Conservation (phyloP, 2,797 vertebrate genomes). For the Rousettus madagascariensis region DNA sequence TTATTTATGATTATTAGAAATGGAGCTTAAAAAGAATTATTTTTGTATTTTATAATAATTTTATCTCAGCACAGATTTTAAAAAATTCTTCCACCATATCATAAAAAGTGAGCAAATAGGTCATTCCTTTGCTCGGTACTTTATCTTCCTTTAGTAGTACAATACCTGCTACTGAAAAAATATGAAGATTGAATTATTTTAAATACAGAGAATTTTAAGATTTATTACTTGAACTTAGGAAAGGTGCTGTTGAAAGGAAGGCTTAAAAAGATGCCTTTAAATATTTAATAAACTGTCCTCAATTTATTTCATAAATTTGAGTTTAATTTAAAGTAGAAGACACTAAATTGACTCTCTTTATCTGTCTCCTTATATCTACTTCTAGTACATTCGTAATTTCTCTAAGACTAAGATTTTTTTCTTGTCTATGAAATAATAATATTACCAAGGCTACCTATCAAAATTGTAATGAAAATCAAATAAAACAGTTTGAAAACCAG, state of each 20-base stretch:
- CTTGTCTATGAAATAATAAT: constrained; percentile 28
- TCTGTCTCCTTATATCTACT: neutral
- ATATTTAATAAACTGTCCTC: constrained; percentile 31
- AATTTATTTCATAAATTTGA: constrained; percentile 39
- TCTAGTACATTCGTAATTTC: neutral
- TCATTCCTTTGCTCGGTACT: constrained; percentile 24
- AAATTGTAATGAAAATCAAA: neutral
- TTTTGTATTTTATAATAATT: constrained; percentile 46
- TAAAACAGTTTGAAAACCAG: constrained; percentile 29
- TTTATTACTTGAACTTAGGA: constrained; percentile 1
- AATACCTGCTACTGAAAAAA: constrained; percentile 33
- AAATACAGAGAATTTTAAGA: constrained; percentile 41
- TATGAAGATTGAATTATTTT: constrained; percentile 4
- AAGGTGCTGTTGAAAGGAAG: constrained; percentile 16
- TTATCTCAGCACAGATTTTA: neutral
- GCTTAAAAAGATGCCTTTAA: constrained; percentile 43
- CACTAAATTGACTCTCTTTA: constrained; percentile 24
- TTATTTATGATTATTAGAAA: constrained; percentile 44
- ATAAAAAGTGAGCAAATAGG: constrained; percentile 48
- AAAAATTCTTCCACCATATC: neutral
- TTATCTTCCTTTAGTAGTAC: constrained; percentile 31
- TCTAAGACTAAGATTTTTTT: neutral
- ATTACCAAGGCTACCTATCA: neutral
- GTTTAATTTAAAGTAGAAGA: constrained; percentile 42
- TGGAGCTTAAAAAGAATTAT: constrained; percentile 39